Conservation (phyloP, 2,113 vertebrate genomes). For the Pantherophis guttatus region DNA sequence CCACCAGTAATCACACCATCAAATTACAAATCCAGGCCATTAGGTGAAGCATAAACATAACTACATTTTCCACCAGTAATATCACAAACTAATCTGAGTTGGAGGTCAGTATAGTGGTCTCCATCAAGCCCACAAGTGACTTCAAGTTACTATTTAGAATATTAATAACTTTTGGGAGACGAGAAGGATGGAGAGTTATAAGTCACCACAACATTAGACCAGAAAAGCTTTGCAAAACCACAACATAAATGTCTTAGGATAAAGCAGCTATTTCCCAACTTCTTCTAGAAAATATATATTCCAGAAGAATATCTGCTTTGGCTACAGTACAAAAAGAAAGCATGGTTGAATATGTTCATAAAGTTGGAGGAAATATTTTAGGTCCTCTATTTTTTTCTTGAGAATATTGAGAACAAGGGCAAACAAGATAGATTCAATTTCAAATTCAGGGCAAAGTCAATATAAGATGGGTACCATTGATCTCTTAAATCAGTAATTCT, state of each 20-base stretch:
- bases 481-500: neutral
- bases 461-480: neutral
- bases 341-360: neutral
- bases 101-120: neutral
- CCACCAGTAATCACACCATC: neutral
- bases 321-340: neutral
- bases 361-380: neutral
- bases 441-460: neutral
- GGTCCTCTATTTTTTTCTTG: neutral
- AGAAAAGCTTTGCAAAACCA: neutral
- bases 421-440: neutral
- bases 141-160: neutral
- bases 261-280: neutral
- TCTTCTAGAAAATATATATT: neutral
- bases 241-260: neutral
- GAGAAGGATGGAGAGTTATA: neutral
- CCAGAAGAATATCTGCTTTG: neutral
- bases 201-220: neutral
- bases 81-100: neutral
- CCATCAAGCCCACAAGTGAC: neutral
- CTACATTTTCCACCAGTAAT: neutral
- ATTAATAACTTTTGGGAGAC: neutral
- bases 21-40: neutral
- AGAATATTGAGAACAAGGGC: neutral
- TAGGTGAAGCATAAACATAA: neutral